Evolutionary conservation across 2,888 invertebrate genomes (phyloP), one percentile per base, ranked within the genome.

Genomic region (Atrina japonica): DNA sequence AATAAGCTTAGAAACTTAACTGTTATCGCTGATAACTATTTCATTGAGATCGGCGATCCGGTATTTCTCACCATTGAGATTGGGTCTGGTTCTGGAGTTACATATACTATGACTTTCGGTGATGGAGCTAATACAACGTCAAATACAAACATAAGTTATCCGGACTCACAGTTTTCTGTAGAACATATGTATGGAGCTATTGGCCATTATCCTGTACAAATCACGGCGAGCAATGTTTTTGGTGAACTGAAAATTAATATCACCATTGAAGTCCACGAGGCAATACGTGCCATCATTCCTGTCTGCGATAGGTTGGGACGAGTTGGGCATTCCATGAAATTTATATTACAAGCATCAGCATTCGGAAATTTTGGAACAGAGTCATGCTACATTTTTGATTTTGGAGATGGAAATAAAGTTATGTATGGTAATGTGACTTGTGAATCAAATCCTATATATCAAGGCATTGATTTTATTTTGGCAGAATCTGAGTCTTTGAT

Each of bases 301-400:
- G 56, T 76, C 21, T 41, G 40, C 11, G 52, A 63, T 49, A 41
- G 52, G 2, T 61, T 73, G 18, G 66, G 67, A 18, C 52, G 47
- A 50, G 35, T 71, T 23, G 64, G 63, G 27, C 60, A 63, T 40
- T 30, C 68, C 0, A 45, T 73, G 16, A 29, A 63, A 0, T 73
- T 66, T 47, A 18, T 29, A n/a, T 23, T 76, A 11, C 40, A 49
- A 9, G 35, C 69, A n/a, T 23, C 52, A n/a, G n/a, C n/a, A n/a
- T n/a, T n/a, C n/a, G n/a, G n/a, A 18, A 23, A 16, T 16, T 21
- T 40, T 14, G 68, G 71, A n/a, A 66, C 68, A 11, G 49, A 66
- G 16, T 30, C 66, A 2, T 76, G 76, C 45, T 69, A 63, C 40
- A 11, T 69, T 30, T 71, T 68, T 66, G 55, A 59, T 52, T 69